Percentiles rank a stretch among this genome's conserved stretches.
phyloP scores from a whole-genome alignment of 2,113 vertebrate genomes.

The Otus sunia region DNA sequence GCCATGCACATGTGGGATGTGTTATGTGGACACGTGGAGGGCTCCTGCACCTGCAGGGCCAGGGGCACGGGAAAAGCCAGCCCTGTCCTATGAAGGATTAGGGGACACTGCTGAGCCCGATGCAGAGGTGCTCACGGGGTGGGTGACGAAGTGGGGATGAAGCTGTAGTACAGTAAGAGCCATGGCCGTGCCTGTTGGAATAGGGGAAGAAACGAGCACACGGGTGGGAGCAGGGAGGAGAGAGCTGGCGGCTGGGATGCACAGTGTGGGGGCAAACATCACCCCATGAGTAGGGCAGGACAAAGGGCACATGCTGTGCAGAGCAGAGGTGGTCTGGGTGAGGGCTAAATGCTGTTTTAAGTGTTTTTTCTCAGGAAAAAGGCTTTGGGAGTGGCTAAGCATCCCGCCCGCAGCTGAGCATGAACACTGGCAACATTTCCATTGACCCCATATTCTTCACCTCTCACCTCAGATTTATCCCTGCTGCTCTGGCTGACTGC shows the following conservation, averaged over 20 bases:
- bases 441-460: not conserved
- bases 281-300: not conserved
- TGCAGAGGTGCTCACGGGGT: not conserved
- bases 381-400: not conserved
- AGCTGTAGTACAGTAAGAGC: not conserved
- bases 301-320: not conserved
- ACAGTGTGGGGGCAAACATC: not conserved
- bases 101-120: not conserved
- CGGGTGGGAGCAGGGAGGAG: fast-evolving
- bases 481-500: not conserved
- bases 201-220: not conserved
- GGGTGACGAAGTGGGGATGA: not conserved
- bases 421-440: not conserved
- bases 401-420: fast-evolving
- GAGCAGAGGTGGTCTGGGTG: not conserved
- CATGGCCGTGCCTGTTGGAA: fast-evolving
- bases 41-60: not conserved
- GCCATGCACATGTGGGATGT: fast-evolving
- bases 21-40: fast-evolving
- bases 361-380: not conserved
- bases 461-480: not conserved
- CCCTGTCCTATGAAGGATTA: not conserved
- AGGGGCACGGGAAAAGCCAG: not conserved
- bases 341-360: not conserved
- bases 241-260: fast-evolving